A percentile compares a stretch with the other conserved stretches of the same genome.
Evolutionary conservation across 2,888 invertebrate species (phyloP).

Genomic region (Kuschelorhynchus macadamiae): DNA sequence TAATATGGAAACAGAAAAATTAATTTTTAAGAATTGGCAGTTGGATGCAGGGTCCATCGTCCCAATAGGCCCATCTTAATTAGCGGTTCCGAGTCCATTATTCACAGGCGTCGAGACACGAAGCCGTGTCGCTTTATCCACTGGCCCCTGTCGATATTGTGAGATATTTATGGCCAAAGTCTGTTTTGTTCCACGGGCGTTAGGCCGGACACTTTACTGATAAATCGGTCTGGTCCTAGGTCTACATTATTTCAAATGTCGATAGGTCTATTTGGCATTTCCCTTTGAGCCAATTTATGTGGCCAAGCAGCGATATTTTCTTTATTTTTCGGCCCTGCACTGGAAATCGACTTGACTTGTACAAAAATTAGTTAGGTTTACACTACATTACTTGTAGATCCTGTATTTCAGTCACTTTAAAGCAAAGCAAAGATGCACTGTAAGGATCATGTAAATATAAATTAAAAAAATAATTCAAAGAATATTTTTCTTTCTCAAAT

Average conservation of each 20-base stretch:
- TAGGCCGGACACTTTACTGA: constrained; percentile 31
- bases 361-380: no score
- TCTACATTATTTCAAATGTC: constrained; percentile 34
- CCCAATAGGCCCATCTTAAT: constrained; percentile 67
- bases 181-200: constrained; percentile 40
- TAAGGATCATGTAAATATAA: no score
- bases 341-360: no score
- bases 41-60: constrained; percentile 66
- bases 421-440: no score
- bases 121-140: constrained; percentile 65
- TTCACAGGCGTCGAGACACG: constrained; percentile 64
- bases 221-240: constrained; percentile 32
- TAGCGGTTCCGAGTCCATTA: constrained; percentile 68
- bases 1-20: background rate
- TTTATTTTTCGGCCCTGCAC: no score
- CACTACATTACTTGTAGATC: no score
- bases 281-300: no score
- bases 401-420: no score
- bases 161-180: constrained; percentile 65
- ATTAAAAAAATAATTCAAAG: no score
- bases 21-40: constrained; percentile 63
- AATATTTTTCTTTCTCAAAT: no score
- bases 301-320: no score
- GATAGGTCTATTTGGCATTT: no score
- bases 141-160: constrained; percentile 65